A percentile compares a stretch with the other conserved stretches of the same genome.
Conservation (phyloP, 2,113 vertebrate species). For the Oncorhynchus keta region DNA sequence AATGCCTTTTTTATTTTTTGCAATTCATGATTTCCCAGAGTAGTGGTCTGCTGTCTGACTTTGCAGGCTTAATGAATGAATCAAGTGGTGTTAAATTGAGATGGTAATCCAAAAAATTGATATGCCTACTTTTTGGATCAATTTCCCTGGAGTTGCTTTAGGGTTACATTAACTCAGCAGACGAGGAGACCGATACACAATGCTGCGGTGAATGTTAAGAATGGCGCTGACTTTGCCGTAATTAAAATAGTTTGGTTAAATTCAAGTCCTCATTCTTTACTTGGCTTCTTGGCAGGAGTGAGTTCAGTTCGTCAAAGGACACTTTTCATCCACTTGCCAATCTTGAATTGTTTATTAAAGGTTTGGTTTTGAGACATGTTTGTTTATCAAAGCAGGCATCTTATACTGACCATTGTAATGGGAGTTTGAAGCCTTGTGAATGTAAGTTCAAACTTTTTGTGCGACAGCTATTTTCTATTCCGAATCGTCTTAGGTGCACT, state of each 20-base stretch:
- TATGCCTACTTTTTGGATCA: background rate
- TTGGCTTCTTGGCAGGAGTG: conserved; percentile 45
- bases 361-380: conserved; percentile 13
- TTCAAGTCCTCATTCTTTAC: conserved; percentile 27
- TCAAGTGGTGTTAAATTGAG: background rate
- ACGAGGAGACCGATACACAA: conserved; percentile 24
- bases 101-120: background rate
- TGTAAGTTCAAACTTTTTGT: conserved; percentile 11
- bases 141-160: conserved; percentile 14
- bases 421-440: conserved; percentile 43
- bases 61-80: background rate
- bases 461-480: conserved; percentile 29
- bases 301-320: conserved; percentile 42
- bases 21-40: no score
- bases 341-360: conserved; percentile 21
- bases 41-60: background rate
- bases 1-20: no score
- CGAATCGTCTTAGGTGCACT: conserved; percentile 2
- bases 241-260: conserved; percentile 53
- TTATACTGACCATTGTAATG: conserved; percentile 30
- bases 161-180: conserved; percentile 22
- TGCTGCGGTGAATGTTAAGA: conserved; percentile 42
- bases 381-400: conserved; percentile 38
- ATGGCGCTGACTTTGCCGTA: conserved; percentile 15
- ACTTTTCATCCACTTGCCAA: conserved; percentile 31